Conservation (phyloP, 2,797 vertebrate genomes). For the Naso thynnoides region DNA sequence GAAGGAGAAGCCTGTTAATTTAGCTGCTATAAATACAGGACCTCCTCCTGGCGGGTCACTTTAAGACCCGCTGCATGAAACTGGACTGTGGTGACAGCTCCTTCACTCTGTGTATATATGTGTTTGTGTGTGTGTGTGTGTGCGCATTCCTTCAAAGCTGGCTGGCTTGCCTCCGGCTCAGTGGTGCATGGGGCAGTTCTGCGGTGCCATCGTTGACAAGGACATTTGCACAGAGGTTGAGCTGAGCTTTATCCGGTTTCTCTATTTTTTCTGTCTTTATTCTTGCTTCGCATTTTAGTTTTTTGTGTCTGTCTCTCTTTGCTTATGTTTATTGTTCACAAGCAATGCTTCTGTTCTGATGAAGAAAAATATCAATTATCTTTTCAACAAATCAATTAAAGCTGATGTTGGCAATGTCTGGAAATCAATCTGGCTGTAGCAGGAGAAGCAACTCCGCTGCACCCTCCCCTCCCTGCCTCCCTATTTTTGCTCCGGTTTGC, state of each 20-base stretch:
- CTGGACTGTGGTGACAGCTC: slow-evolving; percentile 46
- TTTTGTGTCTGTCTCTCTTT: neutral
- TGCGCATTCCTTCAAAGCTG: slow-evolving; percentile 23
- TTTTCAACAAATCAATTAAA: neutral
- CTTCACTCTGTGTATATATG: slow-evolving; percentile 20
- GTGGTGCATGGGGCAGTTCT: slow-evolving; percentile 34
- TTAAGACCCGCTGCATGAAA: slow-evolving; percentile 44
- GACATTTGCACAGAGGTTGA: slow-evolving; percentile 23
- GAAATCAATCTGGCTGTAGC: no score
- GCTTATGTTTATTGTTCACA: neutral
- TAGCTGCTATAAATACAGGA: slow-evolving; percentile 78
- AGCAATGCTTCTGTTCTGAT: neutral
- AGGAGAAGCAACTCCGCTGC: no score
- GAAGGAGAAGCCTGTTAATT: slow-evolving; percentile 76
- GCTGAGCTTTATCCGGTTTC: neutral
- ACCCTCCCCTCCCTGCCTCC: no score
- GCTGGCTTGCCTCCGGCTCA: slow-evolving; percentile 31
- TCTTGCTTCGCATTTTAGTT: neutral
- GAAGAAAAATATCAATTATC: accelerated
- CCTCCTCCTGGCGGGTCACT: slow-evolving; percentile 61
- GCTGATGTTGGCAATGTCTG: no score
- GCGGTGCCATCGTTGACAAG: slow-evolving; percentile 29
- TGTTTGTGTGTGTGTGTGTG: slow-evolving; percentile 14
- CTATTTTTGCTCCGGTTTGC: no score
- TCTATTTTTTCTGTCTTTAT: slow-evolving; percentile 7